These are phyloP conservation scores for Ophion costatus DNA, from an alignment of 2,888 invertebrate species.

Conservation along the genomic window DNA sequence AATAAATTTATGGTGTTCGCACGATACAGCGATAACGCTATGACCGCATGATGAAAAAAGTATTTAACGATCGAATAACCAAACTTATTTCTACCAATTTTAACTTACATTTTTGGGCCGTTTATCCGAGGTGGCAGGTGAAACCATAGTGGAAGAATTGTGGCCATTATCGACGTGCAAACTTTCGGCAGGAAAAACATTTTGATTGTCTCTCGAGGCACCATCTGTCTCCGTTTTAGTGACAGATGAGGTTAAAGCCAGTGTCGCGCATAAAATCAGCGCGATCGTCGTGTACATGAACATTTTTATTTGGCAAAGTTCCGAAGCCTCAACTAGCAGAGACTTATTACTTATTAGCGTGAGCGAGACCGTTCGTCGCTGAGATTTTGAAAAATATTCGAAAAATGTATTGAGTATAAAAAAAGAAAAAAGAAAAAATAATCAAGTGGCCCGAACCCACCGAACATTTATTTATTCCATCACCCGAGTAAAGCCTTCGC, in stretches of 20 bases:
- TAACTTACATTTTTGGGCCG: constrained; percentile 42
- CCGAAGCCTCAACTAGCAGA: background rate
- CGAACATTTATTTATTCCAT: constrained; percentile 64
- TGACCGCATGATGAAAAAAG: background rate
- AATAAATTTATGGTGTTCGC: no score
- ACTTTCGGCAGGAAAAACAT: constrained; percentile 17
- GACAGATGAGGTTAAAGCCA: constrained; percentile 73
- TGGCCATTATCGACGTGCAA: background rate
- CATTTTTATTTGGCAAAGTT: constrained; percentile 47
- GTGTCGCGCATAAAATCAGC: constrained; percentile 67
- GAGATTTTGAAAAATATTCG: constrained; percentile 4
- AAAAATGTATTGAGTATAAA: constrained; percentile 46
- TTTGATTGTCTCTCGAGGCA: constrained; percentile 21
- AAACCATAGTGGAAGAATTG: background rate
- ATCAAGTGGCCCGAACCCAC: constrained; percentile 61
- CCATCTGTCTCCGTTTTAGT: constrained; percentile 64
- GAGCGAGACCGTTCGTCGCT: background rate
- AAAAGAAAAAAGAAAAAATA: constrained; percentile 34
- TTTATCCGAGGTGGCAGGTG: background rate
- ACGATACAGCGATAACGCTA: background rate
- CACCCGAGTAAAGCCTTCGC: constrained; percentile 31
- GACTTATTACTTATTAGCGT: background rate
- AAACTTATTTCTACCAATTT: constrained; percentile 4
- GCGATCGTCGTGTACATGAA: constrained; percentile 23
- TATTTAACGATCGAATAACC: background rate